Conservation (phyloP, 2,113 vertebrate genomes). For the Varanus salvator region DNA sequence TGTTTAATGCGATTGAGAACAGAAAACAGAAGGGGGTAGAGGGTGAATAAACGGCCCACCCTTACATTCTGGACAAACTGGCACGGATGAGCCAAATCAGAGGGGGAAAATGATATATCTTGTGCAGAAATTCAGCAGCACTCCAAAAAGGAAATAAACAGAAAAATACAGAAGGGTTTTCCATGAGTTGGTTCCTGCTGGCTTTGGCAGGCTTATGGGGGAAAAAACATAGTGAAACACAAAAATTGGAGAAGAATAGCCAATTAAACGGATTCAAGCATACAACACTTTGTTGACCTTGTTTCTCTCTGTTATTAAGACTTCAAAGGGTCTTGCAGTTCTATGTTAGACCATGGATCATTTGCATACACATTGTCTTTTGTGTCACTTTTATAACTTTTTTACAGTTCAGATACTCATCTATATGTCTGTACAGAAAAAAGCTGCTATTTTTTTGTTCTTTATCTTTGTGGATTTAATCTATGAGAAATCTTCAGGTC, state of each 20-base stretch:
- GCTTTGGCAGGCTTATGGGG: constrained; percentile 60
- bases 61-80: constrained; percentile 68
- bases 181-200: constrained; percentile 65
- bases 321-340: constrained; percentile 91
- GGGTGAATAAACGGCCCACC: constrained; percentile 48
- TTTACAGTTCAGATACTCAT: constrained; percentile 96
- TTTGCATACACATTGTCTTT: constrained; percentile 92
- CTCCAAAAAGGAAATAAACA: constrained; percentile 30
- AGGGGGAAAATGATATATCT: constrained; percentile 22
- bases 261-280: constrained; percentile 79
- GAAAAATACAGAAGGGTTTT: constrained; percentile 62
- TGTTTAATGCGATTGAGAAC: constrained; percentile 57
- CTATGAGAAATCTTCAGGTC: constrained; percentile 93
- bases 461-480: constrained; percentile 94
- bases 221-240: constrained; percentile 42
- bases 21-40: constrained; percentile 60
- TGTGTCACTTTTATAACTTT: constrained; percentile 98
- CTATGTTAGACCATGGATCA: constrained; percentile 90
- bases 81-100: constrained; percentile 62
- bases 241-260: constrained; percentile 70
- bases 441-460: constrained; percentile 96
- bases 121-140: constrained; percentile 34
- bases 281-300: constrained; percentile 79
- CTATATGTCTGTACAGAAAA: constrained; percentile 97
- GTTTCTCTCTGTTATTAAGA: constrained; percentile 81